Evolutionary conservation across 1,140 invertebrate species (phyloP), one percentile per base, ranked within the genome.

Genomic region (Hermetia illucens): DNA sequence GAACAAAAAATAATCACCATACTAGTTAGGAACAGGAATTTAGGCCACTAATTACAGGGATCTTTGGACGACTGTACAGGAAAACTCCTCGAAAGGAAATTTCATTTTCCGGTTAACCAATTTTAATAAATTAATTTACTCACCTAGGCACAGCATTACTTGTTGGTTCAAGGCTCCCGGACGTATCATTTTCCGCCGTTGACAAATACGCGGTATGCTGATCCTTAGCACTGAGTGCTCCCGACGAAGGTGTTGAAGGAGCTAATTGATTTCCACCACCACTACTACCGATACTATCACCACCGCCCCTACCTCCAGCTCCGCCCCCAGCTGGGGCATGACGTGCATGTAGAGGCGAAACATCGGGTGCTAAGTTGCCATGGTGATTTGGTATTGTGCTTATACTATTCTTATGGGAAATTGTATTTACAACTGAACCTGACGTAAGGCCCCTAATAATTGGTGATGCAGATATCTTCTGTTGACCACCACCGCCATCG

Each of bases 81-180:
- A n/a, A n/a, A n/a, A n/a, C n/a, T n/a, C n/a, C n/a, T n/a, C n/a
- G n/a, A n/a, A n/a, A n/a, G n/a, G n/a, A n/a, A n/a, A n/a, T n/a
- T n/a, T n/a, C n/a, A n/a, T n/a, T n/a, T n/a, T n/a, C n/a, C n/a
- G n/a, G n/a, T n/a, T n/a, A n/a, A n/a, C n/a, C n/a, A n/a, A n/a
- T n/a, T n/a, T n/a, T n/a, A n/a, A n/a, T n/a, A n/a, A n/a, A n/a
- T n/a, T n/a, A n/a, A n/a, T n/a, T n/a, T 2, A 24, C 22, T 41
- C 47, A 58, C 55, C 55, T 58, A 4, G 53, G 44, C 36, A 58
- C 56, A 31, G 44, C 43, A 36, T 46, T 58, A 34, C 44, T 56
- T 8, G 55, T 51, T 12, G 58, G 47, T 29, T 55, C 55, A 39
- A 58, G 52, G 36, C 42, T 46, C 9, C 43, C 46, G 12, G 55